phyloP scores from a whole-genome alignment of 2,888 invertebrate genomes.

The Cremastinae sp. region DNA sequence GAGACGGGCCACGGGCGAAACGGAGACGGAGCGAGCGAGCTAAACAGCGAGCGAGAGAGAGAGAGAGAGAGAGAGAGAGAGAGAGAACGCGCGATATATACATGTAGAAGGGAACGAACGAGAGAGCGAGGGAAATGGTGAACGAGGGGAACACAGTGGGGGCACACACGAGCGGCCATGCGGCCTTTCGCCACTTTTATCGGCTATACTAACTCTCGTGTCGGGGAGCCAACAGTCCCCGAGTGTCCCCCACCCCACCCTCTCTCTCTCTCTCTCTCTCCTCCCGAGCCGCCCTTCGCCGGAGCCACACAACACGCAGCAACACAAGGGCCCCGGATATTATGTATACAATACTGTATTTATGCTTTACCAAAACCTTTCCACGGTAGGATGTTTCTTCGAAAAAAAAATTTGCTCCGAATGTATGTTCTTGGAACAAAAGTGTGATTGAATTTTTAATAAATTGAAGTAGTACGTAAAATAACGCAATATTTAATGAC shows the following conservation, averaged over 20 bases:
- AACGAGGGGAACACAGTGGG: slow-evolving; percentile 51
- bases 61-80: slow-evolving; percentile 36
- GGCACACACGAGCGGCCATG: slow-evolving; percentile 62
- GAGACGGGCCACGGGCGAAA: slow-evolving; percentile 42
- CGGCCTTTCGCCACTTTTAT: slow-evolving; percentile 69
- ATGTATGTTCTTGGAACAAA: neutral
- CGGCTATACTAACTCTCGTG: slow-evolving; percentile 47
- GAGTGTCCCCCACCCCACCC: slow-evolving; percentile 29
- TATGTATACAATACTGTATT: slow-evolving; percentile 35
- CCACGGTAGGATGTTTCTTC: slow-evolving; percentile 4
- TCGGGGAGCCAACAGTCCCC: slow-evolving; percentile 53
- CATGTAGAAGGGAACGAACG: slow-evolving; percentile 30
- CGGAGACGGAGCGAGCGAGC: slow-evolving; percentile 33
- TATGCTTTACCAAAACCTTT: slow-evolving; percentile 32
- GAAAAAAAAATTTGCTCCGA: slow-evolving; percentile 1
- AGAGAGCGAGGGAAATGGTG: slow-evolving; percentile 2
- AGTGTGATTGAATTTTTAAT: too few species aligned
- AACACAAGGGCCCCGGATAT: slow-evolving; percentile 49
- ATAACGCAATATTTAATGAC: too few species aligned
- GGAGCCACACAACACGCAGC: slow-evolving; percentile 26
- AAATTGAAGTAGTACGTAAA: too few species aligned
- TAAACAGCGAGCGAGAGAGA: slow-evolving; percentile 19
- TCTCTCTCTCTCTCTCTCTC: too few species aligned
- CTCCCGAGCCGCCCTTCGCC: too few species aligned
- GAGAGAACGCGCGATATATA: too few species aligned